Evolutionary conservation across 2,797 vertebrate genomes (phyloP), one percentile per base, ranked within the genome.

Genomic region (Bryconaethiops microstoma): DNA sequence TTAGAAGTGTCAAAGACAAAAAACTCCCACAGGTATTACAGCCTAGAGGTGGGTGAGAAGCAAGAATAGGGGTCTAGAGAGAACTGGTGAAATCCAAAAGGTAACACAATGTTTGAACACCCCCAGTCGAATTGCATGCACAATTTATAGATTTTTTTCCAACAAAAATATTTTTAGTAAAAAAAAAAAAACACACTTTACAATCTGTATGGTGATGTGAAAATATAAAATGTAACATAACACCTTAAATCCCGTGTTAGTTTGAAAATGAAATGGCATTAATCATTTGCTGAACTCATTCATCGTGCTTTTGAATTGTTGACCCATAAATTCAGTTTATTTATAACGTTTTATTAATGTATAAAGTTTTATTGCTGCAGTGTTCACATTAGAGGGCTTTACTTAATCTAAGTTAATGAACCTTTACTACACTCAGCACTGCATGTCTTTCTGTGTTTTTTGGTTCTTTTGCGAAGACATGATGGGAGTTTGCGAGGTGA

Each of bases 401-500:
- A 39, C 62, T 39, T 68, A 13, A 13, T 19, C 21, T 68, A 19
- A 54, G 65, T 63, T 63, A 57, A 78, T 74, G 54, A 72, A 76
- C 21, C 35, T 82, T 81, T 68, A 57, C 39, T 62, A 35, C 59
- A 65, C 73, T 80, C 14, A 7, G 8, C 13, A 45, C 77, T 14
- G 75, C 75, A 62, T 5, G 25, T 48, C 79, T 79, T 40, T 59
- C 40, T 68, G 68, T 74, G 76, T 80, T 81, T 81, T 78, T 78
- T 68, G 77, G 70, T 83, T 78, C 75, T 60, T 80, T 83, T 76
- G 64, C 67, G 68, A 77, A 83, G 71, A 82, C 52, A 74, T 59
- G 63, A 86, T 84, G 76, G 70, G 67, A 80, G 57, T 55, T 76
- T 68, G 48, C 72, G 77, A 74, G 74, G 79, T 77, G 75, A 82